These are phyloP conservation scores for Rotaria macrura DNA, from an alignment of 2,888 invertebrate genomes.

Conservation along the genomic window DNA sequence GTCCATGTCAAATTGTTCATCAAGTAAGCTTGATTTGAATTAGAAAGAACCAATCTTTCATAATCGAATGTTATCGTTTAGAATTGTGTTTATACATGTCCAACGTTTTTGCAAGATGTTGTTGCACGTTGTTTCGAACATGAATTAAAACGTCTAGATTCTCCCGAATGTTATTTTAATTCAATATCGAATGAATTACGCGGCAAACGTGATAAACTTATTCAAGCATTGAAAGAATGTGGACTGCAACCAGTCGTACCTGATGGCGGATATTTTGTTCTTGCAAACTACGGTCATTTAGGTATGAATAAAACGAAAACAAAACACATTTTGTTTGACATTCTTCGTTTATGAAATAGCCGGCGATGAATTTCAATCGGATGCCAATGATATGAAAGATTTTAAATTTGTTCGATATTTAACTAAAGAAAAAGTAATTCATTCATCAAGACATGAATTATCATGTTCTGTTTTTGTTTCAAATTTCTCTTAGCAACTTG, in stretches of 20 bases:
- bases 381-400: slow-evolving; percentile 56
- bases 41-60: too few relatives aligned
- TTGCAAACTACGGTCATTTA: slow-evolving; percentile 55
- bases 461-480: slow-evolving; percentile 20
- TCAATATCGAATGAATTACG: slow-evolving; percentile 55
- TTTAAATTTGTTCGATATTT: slow-evolving; percentile 90
- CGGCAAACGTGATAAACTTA: background rate
- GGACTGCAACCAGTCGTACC: slow-evolving; percentile 65
- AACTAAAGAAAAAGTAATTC: slow-evolving; percentile 55
- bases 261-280: slow-evolving; percentile 90
- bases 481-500: slow-evolving; percentile 65
- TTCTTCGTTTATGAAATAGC: background rate
- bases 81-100: background rate
- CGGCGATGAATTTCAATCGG: slow-evolving; percentile 24
- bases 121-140: slow-evolving; percentile 75
- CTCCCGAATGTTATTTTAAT: slow-evolving; percentile 70
- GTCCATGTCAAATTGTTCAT: slow-evolving; percentile 66
- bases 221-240: background rate
- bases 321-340: too few relatives aligned
- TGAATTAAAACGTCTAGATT: slow-evolving; percentile 62
- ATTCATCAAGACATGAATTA: background rate
- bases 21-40: slow-evolving; percentile 52
- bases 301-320: too few relatives aligned
- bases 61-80: slow-evolving; percentile 31
- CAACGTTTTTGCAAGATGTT: slow-evolving; percentile 62